Evolutionary conservation across 2,113 vertebrate species (phyloP).

Genomic region (Apeltes quadracus): DNA sequence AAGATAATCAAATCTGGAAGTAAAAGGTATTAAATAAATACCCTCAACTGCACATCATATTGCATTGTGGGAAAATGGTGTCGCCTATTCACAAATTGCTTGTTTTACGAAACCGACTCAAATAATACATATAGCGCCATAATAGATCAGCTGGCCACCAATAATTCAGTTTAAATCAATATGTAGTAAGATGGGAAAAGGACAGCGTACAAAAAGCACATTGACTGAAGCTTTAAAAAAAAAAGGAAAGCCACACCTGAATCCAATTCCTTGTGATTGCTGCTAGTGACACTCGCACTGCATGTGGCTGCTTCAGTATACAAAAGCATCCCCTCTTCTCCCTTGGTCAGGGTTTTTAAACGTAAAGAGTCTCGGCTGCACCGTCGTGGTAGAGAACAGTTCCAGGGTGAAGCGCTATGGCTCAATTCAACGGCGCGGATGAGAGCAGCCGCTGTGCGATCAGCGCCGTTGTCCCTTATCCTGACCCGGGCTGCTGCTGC

Average conservation of each 20-base stretch:
- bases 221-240: not conserved
- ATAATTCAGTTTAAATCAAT: not conserved
- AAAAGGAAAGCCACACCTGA: constrained; percentile 58
- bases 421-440: constrained; percentile 2
- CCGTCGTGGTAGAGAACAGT: not conserved
- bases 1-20: too few relatives aligned
- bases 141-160: not conserved
- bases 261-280: constrained; percentile 54
- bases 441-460: not conserved
- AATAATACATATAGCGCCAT: not conserved
- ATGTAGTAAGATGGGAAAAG: not conserved
- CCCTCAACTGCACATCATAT: too few relatives aligned
- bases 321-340: not conserved
- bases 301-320: not conserved
- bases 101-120: not conserved
- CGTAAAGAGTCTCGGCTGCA: not conserved
- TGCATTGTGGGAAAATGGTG: not conserved
- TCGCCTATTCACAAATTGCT: not conserved
- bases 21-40: too few relatives aligned
- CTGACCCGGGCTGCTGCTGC: too few relatives aligned
- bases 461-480: not conserved
- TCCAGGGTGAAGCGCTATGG: constrained; percentile 11
- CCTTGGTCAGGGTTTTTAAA: not conserved
- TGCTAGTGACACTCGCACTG: constrained; percentile 8
- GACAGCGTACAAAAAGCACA: not conserved